A percentile compares a stretch with the other conserved stretches of the same genome.
These are phyloP conservation scores for Corydoras sp. DNA, from an alignment of 2,113 vertebrate species.

Conservation along the genomic window DNA sequence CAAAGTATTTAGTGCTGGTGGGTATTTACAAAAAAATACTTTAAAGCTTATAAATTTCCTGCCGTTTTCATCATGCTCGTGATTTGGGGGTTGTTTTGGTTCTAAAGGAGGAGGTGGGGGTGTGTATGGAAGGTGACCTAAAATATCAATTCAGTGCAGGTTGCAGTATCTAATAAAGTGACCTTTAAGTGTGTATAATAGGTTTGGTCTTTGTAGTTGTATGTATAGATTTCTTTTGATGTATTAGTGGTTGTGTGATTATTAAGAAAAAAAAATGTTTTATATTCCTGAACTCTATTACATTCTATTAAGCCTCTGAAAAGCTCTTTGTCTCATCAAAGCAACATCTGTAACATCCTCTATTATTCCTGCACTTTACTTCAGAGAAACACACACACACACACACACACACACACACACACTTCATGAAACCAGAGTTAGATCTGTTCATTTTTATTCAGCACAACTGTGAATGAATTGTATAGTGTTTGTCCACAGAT, in stretches of 20 bases:
- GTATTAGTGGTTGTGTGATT: neutral
- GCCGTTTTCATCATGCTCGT: too few relatives aligned
- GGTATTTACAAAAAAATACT: too few relatives aligned
- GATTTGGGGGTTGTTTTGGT: too few relatives aligned
- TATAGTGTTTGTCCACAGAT: too few relatives aligned
- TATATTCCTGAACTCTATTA: constrained; percentile 5
- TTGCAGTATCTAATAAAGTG: neutral
- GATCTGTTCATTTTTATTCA: too few relatives aligned
- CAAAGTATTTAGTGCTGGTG: too few relatives aligned
- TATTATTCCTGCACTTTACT: neutral
- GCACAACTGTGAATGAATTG: too few relatives aligned
- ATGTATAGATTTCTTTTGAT: neutral
- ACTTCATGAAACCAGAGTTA: neutral
- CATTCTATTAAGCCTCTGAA: neutral
- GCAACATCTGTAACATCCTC: constrained; percentile 1
- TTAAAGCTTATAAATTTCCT: too few relatives aligned
- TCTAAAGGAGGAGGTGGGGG: too few relatives aligned
- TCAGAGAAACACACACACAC: neutral
- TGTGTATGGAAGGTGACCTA: too few relatives aligned
- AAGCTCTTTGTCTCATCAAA: constrained; percentile 29
- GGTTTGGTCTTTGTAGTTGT: neutral
- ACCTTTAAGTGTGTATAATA: neutral
- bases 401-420: constrained; percentile 73
- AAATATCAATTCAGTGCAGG: too few relatives aligned
- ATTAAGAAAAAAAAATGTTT: constrained; percentile 2